Evolutionary conservation across 2,113 vertebrate species (phyloP), one percentile per base, ranked within the genome.

Genomic region (Ammodytes marinus): DNA sequence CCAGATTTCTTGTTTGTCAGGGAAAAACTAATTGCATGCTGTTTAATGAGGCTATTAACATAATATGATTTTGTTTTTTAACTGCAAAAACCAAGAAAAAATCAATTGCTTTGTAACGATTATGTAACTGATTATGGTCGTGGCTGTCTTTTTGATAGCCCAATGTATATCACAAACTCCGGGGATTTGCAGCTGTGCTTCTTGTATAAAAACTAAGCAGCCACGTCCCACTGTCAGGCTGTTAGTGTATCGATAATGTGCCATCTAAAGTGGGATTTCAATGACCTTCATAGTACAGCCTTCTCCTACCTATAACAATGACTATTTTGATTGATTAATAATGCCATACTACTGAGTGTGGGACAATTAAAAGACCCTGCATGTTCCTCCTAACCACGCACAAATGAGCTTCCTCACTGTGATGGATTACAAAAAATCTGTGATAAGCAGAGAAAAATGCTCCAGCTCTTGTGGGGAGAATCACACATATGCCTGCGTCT

Each of bases 11-110:
- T 68, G 49, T 50, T 84, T 65, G 6, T 81, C 72, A 49, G 9
- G 1, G 27, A 27, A 63, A 61, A 84, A 86, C 67, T 66, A 91
- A 86, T 85, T 80, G 85, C 90, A 84, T 86, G 79, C 82, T 74
- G 83, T 61, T 87, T 86, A 90, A 87, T 84, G 83, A 82, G 43
- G 47, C 69, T 68, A 68, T 88, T 90, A 78, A 52, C 78, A 69
- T 85, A 79, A 90, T 89, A 71, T 66, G 9, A 49, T 88, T 78
- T 61, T 65, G 65, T 64, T 65, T 76, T 82, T 82, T 76, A 13
- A 40, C 37, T 61, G 13, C 14, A 74, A 74, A 83, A 68, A 49
- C 73, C 35, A 35, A 50, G 8, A 5, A 66, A 67, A 75, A 63
- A 11, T 50, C 0, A 0, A 15, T 69, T 47, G 45, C 65, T 69